A percentile compares a stretch with the other conserved stretches of the same genome.
Conservation (phyloP, 2,113 vertebrate species). For the Rhea americana region DNA sequence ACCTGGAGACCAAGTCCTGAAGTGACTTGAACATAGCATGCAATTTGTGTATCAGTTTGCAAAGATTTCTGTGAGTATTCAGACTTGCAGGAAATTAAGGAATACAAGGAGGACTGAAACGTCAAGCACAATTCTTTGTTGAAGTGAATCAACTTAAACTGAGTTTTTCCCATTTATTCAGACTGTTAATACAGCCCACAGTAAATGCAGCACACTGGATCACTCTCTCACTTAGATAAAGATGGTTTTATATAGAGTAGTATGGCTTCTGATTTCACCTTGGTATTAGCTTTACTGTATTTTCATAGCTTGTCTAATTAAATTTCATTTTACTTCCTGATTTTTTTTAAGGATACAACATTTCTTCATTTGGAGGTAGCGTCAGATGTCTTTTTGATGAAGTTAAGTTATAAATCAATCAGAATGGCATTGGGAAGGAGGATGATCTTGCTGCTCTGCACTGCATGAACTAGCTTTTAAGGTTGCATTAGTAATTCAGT, state of each 20-base stretch:
- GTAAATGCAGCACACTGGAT: neutral
- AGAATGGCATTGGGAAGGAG: neutral
- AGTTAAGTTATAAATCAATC: neutral
- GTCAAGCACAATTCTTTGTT: neutral
- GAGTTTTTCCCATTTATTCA: neutral
- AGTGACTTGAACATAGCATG: neutral
- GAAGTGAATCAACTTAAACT: neutral
- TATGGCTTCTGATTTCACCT: neutral
- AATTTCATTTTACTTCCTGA: neutral
- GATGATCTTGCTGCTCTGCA: neutral
- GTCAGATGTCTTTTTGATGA: neutral
- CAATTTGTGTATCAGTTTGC: neutral
- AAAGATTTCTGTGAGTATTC: neutral
- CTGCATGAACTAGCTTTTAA: neutral
- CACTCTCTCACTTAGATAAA: neutral
- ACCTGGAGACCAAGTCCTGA: no score
- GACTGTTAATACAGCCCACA: neutral
- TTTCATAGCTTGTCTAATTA: neutral
- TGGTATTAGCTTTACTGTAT: neutral
- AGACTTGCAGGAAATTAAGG: neutral
- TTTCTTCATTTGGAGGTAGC: neutral
- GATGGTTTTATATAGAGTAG: neutral
- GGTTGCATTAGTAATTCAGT: neutral
- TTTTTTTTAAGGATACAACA: neutral
- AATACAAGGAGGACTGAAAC: neutral